Evolutionary conservation across 2,797 vertebrate genomes (phyloP).

Genomic region (Crenuchus spilurus): DNA sequence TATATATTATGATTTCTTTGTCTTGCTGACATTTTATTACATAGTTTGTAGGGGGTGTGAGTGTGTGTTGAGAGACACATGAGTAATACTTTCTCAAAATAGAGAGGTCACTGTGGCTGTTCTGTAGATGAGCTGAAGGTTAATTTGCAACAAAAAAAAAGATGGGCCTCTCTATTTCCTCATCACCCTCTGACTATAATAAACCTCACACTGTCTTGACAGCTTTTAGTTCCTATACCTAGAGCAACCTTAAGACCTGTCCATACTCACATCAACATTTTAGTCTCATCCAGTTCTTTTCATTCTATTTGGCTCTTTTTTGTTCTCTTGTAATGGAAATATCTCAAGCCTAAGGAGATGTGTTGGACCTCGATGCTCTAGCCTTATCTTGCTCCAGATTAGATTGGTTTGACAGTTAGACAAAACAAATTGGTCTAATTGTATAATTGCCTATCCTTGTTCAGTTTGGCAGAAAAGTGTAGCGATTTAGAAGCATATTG

Average conservation of each 20-base stretch:
- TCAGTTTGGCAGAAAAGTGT: constrained; percentile 71
- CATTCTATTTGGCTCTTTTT: neutral
- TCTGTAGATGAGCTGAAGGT: constrained; percentile 56
- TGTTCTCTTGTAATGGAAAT: constrained; percentile 31
- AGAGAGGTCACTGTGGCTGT: constrained; percentile 54
- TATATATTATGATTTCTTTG: constrained; percentile 8
- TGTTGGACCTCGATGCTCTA: constrained; percentile 67
- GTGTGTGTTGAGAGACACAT: constrained; percentile 47
- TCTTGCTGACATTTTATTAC: constrained; percentile 2
- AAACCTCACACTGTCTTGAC: constrained; percentile 3
- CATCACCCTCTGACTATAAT: constrained; percentile 21
- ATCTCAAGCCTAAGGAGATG: constrained; percentile 29
- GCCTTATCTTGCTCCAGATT: constrained; percentile 56
- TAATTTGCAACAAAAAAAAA: constrained; percentile 68
- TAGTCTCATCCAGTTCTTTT: neutral
- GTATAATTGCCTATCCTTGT: constrained; percentile 73
- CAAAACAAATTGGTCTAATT: constrained; percentile 79
- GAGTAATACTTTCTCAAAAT: constrained; percentile 66
- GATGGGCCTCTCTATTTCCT: constrained; percentile 60
- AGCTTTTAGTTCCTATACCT: neutral
- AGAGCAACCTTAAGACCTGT: neutral
- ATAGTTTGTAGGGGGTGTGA: neutral
- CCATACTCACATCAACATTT: neutral
- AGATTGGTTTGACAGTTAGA: constrained; percentile 75
- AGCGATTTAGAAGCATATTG: constrained; percentile 65